Base-by-base conservation (phyloP, 2,797 vertebrate genomes). In the Pipistrellus pygmaeus region DNA sequence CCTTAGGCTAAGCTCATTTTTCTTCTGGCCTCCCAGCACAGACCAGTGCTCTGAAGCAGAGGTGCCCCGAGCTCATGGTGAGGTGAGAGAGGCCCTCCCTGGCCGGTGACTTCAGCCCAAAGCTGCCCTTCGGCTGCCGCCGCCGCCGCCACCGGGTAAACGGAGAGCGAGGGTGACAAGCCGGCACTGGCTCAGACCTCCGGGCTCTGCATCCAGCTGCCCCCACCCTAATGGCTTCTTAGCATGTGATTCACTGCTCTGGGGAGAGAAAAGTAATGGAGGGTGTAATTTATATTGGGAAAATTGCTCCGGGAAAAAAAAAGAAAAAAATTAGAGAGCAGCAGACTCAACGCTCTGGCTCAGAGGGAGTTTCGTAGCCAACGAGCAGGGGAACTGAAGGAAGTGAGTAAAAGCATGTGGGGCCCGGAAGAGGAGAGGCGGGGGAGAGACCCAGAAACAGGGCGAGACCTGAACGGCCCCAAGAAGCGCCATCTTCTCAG, bases 281-380 rank as follows among this genome's bases (percentile, higher is more conserved):
- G 90, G 91, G 91, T 94, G 17, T 95, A 91, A 97, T 96, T 97
- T 96, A 91, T 93, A 93, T 82, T 76, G 68, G 83, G 84, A 95
- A 95, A 97, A 95, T 92, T 88, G 68, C 88, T 95, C 94, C 93
- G 64, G 6, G 10, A 51, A 88, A 85, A 78, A 78, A 89, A 94
- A 82, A 41, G 38, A 89, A 94, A 82, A 41, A 82, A 60, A 55
- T 20, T 17, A 95, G 48, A 92, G 27, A 64, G 64, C 71, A 83
- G 85, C 66, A 85, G 77, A 83, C 69, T 57, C 72, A 87, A 84
- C 71, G 71, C 81, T 91, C 53, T 30, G 75, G 20, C 89, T 80
- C 41, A 27, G 87, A 94, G 35, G n/a, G 46, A 82, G 69, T 89
- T 89, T 73, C 76, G 89, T 25, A 82, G 32, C 71, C 25, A 85